Evolutionary conservation across 2,113 vertebrate genomes (phyloP).

Genomic region (Pomatorhinus ruficollis): DNA sequence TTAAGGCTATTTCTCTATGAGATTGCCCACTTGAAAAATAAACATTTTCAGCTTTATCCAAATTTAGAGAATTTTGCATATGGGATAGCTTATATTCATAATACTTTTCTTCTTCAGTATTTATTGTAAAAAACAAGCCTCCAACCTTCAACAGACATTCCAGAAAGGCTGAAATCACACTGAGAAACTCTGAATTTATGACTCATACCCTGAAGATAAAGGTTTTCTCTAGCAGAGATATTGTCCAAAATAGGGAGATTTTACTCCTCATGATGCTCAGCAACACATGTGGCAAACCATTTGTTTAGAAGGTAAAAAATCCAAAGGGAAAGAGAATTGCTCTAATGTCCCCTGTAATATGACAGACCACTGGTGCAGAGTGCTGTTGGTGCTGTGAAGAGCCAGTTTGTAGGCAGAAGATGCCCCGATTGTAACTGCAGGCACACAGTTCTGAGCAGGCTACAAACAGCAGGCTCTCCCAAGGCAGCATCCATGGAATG

Average conservation of each 20-base stretch:
- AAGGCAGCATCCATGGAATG: rapidly evolving
- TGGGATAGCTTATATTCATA: background rate
- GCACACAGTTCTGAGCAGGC: background rate
- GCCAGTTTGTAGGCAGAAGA: rapidly evolving
- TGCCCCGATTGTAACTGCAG: background rate
- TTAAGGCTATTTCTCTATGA: background rate
- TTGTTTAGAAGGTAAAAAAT: background rate
- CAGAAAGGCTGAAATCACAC: background rate
- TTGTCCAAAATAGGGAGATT: background rate
- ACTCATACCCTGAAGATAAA: background rate
- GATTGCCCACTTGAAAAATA: background rate
- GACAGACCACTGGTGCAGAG: background rate
- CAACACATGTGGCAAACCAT: background rate
- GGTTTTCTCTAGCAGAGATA: background rate
- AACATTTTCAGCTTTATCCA: background rate
- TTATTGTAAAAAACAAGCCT: background rate
- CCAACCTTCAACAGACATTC: background rate
- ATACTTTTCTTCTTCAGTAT: background rate
- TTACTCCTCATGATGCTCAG: background rate
- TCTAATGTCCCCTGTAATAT: background rate
- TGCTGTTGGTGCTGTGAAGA: background rate
- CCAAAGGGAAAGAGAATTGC: background rate
- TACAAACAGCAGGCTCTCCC: background rate
- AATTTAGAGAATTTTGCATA: background rate
- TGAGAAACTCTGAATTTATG: background rate